Conservation (phyloP, 2,113 vertebrate species). For the Sinocyclocheilus maitianheensis region DNA sequence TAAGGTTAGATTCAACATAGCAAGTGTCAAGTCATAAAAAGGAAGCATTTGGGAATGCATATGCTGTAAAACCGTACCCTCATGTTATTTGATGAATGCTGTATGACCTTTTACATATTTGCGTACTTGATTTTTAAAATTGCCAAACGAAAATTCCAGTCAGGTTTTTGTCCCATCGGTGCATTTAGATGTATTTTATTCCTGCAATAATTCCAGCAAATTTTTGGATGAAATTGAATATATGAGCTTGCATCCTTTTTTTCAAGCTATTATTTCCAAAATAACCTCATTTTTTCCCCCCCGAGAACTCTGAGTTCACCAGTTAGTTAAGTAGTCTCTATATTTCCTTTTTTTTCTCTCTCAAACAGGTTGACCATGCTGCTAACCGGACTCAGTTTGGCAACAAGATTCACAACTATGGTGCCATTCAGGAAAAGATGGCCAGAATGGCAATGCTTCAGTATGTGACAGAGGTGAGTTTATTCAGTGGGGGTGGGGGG, state of each 20-base stretch:
- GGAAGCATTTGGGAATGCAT: not conserved
- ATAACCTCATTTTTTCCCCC: rapidly evolving
- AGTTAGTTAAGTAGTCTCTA: no score
- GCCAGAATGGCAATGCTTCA: no score
- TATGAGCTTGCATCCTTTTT: not conserved
- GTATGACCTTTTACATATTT: not conserved
- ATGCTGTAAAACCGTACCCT: not conserved
- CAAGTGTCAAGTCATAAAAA: not conserved
- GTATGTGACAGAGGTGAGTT: no score
- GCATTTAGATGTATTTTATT: not conserved
- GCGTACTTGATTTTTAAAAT: not conserved
- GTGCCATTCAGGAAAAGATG: no score
- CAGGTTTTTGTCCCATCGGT: not conserved
- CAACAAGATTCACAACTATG: no score
- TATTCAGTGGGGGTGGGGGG: no score
- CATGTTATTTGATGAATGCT: not conserved
- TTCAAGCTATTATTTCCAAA: not conserved
- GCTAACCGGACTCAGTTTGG: no score
- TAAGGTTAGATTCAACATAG: not conserved
- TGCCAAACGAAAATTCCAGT: not conserved
- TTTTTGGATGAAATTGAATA: not conserved
- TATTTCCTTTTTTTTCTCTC: no score
- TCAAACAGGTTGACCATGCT: no score
- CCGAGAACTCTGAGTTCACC: no score
- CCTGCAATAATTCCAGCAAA: not conserved